phyloP scores from a whole-genome alignment of 2,113 vertebrate species.

The Eolophus roseicapilla region DNA sequence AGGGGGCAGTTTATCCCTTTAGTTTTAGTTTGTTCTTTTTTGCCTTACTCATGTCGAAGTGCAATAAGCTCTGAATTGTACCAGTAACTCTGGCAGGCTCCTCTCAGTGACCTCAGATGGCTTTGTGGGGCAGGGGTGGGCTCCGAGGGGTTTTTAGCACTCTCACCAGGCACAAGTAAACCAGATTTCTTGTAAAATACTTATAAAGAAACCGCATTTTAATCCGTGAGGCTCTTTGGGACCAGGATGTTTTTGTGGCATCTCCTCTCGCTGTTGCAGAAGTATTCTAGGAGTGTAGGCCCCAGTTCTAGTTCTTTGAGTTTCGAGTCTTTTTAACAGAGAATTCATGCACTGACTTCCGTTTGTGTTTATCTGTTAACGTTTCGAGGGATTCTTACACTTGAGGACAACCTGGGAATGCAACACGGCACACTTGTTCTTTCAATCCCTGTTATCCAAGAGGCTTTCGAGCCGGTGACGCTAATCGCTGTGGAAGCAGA shows the following conservation, averaged over 20 bases:
- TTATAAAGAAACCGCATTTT: conserved; percentile 19
- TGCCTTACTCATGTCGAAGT: conserved; percentile 80
- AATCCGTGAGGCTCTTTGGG: conserved; percentile 40
- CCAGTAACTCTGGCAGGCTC: conserved; percentile 58
- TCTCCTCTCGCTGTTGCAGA: conserved; percentile 23
- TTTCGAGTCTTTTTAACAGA: conserved; percentile 29
- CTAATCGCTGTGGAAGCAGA: conserved; percentile 65
- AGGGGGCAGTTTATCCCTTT: conserved; percentile 61
- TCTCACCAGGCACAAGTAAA: conserved; percentile 29
- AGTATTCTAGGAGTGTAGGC: conserved; percentile 2
- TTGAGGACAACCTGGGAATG: conserved; percentile 51
- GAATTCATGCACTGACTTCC: conserved; percentile 59
- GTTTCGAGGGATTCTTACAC: conserved; percentile 54
- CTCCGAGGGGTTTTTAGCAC: conserved; percentile 44
- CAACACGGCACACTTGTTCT: conserved; percentile 59
- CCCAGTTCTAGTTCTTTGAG: conserved; percentile 1
- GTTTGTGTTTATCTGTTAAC: not conserved
- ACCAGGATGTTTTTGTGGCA: conserved; percentile 28
- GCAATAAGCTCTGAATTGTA: conserved; percentile 76
- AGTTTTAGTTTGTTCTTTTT: conserved; percentile 67
- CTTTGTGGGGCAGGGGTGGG: conserved; percentile 25
- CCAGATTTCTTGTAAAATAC: conserved; percentile 22
- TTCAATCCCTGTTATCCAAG: conserved; percentile 62
- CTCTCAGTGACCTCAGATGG: conserved; percentile 48
- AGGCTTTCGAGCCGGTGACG: conserved; percentile 49